Percentiles rank a stretch among this genome's conserved stretches.
Evolutionary conservation across 1,140 invertebrate species (phyloP).

Genomic region (Tyrophagus putrescentiae): DNA sequence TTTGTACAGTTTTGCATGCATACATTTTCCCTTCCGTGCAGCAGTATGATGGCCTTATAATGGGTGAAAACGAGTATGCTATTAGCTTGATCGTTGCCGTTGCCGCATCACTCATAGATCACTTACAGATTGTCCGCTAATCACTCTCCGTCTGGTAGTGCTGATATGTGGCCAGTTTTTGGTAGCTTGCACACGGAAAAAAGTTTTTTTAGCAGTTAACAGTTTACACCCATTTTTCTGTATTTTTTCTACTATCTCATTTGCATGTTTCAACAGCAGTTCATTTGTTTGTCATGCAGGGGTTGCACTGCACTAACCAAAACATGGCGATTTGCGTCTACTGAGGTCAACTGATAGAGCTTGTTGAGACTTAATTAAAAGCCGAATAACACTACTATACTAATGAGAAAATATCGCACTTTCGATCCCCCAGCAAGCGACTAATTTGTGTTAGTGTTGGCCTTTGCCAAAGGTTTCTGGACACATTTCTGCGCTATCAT

Average conservation of each 20-base stretch:
- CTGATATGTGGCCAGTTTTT: background rate
- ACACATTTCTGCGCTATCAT: too few relatives aligned
- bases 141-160: background rate
- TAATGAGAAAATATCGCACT: constrained; percentile 12
- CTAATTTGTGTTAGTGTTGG: background rate
- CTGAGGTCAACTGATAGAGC: background rate
- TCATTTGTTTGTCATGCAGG: background rate
- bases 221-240: too few relatives aligned
- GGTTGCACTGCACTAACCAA: background rate
- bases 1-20: background rate
- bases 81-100: constrained; percentile 2
- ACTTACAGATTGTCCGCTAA: background rate
- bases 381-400: background rate
- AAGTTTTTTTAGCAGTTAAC: too few relatives aligned
- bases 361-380: constrained; percentile 15
- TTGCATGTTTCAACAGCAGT: background rate
- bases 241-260: too few relatives aligned
- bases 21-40: background rate
- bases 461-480: background rate
- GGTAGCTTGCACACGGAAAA: too few relatives aligned
- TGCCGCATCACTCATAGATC: background rate
- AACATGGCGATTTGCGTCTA: too few relatives aligned
- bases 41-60: background rate
- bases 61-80: background rate
- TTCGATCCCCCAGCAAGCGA: background rate